These are phyloP conservation scores for Paramisgurnus dabryanus DNA, from an alignment of 2,113 vertebrate species.

Conservation along the genomic window DNA sequence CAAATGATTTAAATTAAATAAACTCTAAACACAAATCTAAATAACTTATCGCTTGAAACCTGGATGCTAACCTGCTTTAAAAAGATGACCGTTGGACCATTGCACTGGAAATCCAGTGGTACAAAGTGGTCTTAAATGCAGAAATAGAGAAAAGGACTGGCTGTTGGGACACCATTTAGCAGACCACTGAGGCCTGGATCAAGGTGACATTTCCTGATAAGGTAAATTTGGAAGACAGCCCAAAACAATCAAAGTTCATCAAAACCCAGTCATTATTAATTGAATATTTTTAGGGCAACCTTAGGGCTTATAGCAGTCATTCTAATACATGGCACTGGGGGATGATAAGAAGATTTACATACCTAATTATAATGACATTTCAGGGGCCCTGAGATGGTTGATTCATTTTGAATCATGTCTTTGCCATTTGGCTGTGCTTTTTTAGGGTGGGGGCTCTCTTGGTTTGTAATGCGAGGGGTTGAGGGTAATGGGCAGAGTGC, in stretches of 20 bases:
- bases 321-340: slow-evolving; percentile 73
- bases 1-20: slow-evolving; percentile 69
- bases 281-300: slow-evolving; percentile 77
- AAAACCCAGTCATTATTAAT: slow-evolving; percentile 80
- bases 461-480: slow-evolving; percentile 47
- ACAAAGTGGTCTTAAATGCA: slow-evolving; percentile 65
- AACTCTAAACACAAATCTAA: slow-evolving; percentile 71
- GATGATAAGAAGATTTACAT: slow-evolving; percentile 80
- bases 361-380: slow-evolving; percentile 80
- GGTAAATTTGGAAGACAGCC: slow-evolving; percentile 76
- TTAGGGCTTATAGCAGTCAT: slow-evolving; percentile 70
- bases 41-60: slow-evolving; percentile 68
- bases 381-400: slow-evolving; percentile 68
- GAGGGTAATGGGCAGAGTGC: slow-evolving; percentile 53
- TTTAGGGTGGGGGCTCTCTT: slow-evolving; percentile 66
- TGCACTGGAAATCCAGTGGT: slow-evolving; percentile 50
- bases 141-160: slow-evolving; percentile 71
- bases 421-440: slow-evolving; percentile 72
- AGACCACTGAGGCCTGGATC: slow-evolving; percentile 72
- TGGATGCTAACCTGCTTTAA: slow-evolving; percentile 70
- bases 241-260: slow-evolving; percentile 82
- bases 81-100: slow-evolving; percentile 59
- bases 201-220: slow-evolving; percentile 81
- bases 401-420: slow-evolving; percentile 70
- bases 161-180: slow-evolving; percentile 72